phyloP scores from a whole-genome alignment of 2,113 vertebrate genomes.

The Microtus pennsylvanicus region DNA sequence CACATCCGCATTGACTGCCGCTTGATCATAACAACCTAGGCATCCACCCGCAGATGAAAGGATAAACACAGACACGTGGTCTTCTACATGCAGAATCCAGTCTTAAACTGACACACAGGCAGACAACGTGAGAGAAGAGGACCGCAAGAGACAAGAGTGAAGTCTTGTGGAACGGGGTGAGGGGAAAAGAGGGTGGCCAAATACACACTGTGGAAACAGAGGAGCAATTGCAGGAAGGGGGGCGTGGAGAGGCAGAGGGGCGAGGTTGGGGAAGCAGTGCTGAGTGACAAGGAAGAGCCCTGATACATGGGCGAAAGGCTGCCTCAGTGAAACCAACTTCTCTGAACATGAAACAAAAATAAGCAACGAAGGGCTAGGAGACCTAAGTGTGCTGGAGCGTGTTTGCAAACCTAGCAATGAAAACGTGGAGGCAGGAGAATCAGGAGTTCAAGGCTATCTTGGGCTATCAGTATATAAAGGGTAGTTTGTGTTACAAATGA shows the following conservation, averaged over 20 bases:
- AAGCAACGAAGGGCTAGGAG: background rate
- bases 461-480: background rate
- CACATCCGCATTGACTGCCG: background rate
- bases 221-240: too few species aligned
- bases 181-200: background rate
- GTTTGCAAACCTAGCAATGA: background rate
- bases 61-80: background rate
- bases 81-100: background rate
- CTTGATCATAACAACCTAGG: background rate
- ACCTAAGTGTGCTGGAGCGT: background rate
- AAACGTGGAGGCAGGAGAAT: background rate
- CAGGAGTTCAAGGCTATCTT: background rate
- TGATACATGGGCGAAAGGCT: background rate
- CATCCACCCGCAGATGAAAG: background rate
- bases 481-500: background rate
- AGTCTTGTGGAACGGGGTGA: background rate
- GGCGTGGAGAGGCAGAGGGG: too few species aligned
- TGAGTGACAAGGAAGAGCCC: background rate
- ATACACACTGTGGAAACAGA: background rate
- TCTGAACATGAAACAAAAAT: background rate
- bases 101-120: background rate
- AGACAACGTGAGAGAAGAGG: background rate
- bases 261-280: rapidly evolving
- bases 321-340: background rate
- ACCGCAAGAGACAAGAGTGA: background rate